Percentiles rank a stretch among this genome's conserved stretches.
These are phyloP conservation scores for Labeo rohita DNA, from an alignment of 2,113 vertebrate genomes.

Conservation along the genomic window DNA sequence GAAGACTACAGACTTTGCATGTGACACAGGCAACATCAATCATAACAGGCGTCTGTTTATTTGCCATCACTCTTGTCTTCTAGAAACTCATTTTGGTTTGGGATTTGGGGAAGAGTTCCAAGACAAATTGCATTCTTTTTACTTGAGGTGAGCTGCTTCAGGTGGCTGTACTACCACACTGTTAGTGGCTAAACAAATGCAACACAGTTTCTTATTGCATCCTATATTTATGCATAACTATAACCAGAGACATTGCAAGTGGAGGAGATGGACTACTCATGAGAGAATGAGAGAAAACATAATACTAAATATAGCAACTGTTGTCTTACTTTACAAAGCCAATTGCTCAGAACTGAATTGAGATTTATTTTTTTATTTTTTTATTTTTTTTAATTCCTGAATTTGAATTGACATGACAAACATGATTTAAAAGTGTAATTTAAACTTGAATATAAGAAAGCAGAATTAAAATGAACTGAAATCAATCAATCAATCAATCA, in stretches of 20 bases:
- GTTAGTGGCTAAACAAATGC: not conserved
- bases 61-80: constrained; percentile 37
- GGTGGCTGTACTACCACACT: not conserved
- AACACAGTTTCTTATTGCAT: not conserved
- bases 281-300: not conserved
- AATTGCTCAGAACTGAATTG: not conserved
- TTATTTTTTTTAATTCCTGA: not conserved
- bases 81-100: constrained; percentile 38
- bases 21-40: constrained; percentile 43
- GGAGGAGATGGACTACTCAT: not conserved
- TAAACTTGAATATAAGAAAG: not conserved
- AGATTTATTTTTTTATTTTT: not conserved
- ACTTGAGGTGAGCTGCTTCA: constrained; percentile 34
- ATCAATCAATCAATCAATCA: too few relatives aligned
- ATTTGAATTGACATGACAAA: not conserved
- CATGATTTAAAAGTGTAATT: not conserved
- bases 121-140: constrained; percentile 42
- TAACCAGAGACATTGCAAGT: not conserved
- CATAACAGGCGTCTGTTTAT: constrained; percentile 42
- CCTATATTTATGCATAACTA: not conserved
- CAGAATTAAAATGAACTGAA: too few relatives aligned
- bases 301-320: not conserved
- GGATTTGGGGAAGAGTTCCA: constrained; percentile 27
- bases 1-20: constrained; percentile 45
- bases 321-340: not conserved